phyloP scores from a whole-genome alignment of 2,797 vertebrate species.

The Hippopotamyrus pictus region DNA sequence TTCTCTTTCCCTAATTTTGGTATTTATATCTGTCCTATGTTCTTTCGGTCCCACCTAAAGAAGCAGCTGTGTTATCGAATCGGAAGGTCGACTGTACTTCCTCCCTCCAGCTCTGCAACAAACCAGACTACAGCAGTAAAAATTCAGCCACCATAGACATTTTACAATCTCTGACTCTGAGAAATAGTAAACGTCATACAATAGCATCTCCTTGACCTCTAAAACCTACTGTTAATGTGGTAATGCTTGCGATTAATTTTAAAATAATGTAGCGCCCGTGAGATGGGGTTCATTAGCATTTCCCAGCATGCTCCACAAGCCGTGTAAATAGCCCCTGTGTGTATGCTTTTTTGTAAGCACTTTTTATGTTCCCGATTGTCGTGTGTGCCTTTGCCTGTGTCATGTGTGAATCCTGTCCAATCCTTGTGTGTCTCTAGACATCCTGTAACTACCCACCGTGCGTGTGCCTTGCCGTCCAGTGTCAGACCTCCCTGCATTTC shows the following conservation, averaged over 20 bases:
- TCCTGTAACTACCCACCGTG: background rate
- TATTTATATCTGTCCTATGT: slow-evolving; percentile 43
- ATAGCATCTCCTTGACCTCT: background rate
- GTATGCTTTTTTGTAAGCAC: background rate
- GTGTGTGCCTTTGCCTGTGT: background rate
- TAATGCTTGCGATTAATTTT: too few species aligned
- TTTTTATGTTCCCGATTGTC: background rate
- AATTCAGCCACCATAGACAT: background rate
- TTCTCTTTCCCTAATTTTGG: slow-evolving; percentile 37
- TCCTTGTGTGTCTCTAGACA: background rate
- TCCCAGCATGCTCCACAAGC: background rate
- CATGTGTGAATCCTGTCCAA: background rate
- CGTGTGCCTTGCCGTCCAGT: background rate
- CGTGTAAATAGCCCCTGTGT: background rate
- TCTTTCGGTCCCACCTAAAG: slow-evolving; percentile 42
- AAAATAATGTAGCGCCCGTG: too few species aligned
- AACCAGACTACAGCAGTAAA: background rate
- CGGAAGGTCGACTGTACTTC: background rate
- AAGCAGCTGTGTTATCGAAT: slow-evolving; percentile 24
- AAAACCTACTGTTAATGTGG: background rate
- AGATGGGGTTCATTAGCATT: background rate
- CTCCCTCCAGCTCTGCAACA: too few species aligned
- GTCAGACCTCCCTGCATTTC: background rate
- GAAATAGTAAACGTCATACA: background rate
- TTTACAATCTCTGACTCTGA: background rate